Conservation (phyloP, 2,888 invertebrate genomes). For the Lasioglossum calceatum region DNA sequence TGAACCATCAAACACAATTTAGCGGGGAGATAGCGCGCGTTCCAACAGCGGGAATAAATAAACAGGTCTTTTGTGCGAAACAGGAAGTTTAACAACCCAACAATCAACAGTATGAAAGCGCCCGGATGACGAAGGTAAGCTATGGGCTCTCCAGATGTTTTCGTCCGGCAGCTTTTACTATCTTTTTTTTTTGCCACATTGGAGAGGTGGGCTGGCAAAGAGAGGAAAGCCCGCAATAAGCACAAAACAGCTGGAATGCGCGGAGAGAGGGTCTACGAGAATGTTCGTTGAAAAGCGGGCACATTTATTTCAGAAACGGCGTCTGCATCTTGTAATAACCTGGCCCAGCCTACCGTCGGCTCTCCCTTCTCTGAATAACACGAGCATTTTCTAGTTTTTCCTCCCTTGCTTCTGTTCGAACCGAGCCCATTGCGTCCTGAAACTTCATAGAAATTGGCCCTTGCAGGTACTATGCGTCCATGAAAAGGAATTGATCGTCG, state of each 20-base stretch:
- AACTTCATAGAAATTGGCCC: background rate
- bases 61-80: conserved; percentile 25
- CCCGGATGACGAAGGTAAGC: background rate
- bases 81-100: background rate
- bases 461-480: background rate
- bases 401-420: background rate
- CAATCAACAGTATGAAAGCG: conserved; percentile 16
- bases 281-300: conserved; percentile 56
- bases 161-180: conserved; percentile 42
- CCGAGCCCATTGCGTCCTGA: background rate
- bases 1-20: background rate
- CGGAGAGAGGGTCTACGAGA: conserved; percentile 47
- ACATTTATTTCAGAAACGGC: conserved; percentile 67
- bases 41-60: conserved; percentile 1
- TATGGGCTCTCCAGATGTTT: conserved; percentile 18
- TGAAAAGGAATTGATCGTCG: background rate
- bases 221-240: conserved; percentile 40
- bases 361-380: conserved; percentile 41
- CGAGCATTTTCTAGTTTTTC: conserved; percentile 29
- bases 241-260: conserved; percentile 41
- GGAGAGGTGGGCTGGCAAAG: background rate
- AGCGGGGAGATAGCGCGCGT: background rate
- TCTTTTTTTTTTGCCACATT: conserved; percentile 39
- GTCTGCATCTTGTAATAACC: conserved; percentile 68
- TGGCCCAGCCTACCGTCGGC: conserved; percentile 39